A percentile compares a stretch with the other conserved stretches of the same genome.
Evolutionary conservation across 2,797 vertebrate species (phyloP).

Genomic region (Neoniphon sammara): DNA sequence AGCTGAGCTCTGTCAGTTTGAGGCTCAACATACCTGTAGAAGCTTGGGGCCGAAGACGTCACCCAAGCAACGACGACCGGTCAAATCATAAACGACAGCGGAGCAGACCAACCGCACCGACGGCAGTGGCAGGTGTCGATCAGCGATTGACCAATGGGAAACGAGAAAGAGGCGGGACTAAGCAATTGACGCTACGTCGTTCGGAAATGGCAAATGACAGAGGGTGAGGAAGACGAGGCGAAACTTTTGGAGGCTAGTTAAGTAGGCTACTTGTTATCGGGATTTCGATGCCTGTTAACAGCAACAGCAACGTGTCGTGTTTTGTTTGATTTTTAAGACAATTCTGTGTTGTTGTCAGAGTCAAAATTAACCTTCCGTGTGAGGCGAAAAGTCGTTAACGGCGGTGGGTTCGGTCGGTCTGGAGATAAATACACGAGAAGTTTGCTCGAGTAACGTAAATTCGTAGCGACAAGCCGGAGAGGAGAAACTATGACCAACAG

Average conservation of each 20-base stretch:
- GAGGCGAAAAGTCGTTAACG: conserved; percentile 25
- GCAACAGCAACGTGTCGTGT: neutral
- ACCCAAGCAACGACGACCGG: conserved; percentile 12
- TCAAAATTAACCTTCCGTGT: neutral
- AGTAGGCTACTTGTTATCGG: conserved; percentile 8
- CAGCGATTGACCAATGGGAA: conserved; percentile 60
- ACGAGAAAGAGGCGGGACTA: conserved; percentile 49
- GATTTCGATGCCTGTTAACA: neutral
- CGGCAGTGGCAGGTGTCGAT: conserved; percentile 65
- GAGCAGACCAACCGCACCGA: conserved; percentile 63
- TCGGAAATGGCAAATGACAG: conserved; percentile 70
- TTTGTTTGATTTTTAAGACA: neutral
- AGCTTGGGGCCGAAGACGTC: conserved; percentile 45
- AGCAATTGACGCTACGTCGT: conserved; percentile 55
- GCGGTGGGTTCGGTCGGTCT: conserved; percentile 12
- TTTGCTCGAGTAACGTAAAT: conserved; percentile 44
- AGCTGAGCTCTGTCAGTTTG: neutral
- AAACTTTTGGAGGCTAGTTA: conserved; percentile 59
- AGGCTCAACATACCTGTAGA: conserved; percentile 64
- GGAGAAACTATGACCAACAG: conserved; percentile 82
- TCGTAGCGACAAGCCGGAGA: conserved; percentile 6
- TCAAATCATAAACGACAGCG: conserved; percentile 45
- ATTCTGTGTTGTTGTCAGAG: neutral
- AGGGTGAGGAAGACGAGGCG: conserved; percentile 63
- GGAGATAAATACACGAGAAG: conserved; percentile 58